Evolutionary conservation across 2,113 vertebrate genomes (phyloP).

Genomic region (Irena cyanogastra): DNA sequence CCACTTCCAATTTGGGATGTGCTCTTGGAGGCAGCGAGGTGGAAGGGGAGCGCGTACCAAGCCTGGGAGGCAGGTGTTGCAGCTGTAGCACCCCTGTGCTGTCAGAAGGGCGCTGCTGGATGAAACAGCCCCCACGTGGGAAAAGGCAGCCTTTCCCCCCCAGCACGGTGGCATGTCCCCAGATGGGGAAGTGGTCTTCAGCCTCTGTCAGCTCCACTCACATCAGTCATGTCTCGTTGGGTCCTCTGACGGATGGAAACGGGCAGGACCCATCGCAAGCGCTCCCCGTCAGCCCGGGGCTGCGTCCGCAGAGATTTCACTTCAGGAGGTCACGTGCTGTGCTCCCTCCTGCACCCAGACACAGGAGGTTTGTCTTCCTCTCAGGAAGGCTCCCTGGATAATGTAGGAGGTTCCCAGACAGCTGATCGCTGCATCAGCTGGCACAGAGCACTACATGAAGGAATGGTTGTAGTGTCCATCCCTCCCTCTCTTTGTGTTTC

Average conservation of each 20-base stretch:
- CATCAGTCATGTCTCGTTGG: constrained; percentile 46
- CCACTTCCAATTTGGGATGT: not conserved
- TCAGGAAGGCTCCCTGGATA: not conserved
- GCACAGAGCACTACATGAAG: not conserved
- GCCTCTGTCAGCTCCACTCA: constrained; percentile 37
- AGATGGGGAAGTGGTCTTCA: constrained; percentile 19
- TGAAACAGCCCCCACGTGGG: not conserved
- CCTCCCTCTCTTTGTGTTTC: not conserved
- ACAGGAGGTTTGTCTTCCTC: not conserved
- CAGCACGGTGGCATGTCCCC: not conserved
- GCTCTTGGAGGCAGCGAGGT: not conserved
- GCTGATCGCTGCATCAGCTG: not conserved
- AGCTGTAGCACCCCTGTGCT: not conserved
- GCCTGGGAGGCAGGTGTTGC: not conserved
- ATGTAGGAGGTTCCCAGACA: not conserved
- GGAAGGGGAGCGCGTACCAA: not conserved
- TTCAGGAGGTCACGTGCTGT: not conserved
- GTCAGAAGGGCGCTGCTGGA: not conserved
- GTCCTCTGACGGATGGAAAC: not conserved
- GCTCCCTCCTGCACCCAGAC: not conserved
- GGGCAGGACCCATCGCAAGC: constrained; percentile 23
- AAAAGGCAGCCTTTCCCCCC: not conserved
- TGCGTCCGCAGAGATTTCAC: not conserved
- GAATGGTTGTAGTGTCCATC: not conserved
- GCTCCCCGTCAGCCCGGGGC: not conserved